Base-by-base conservation (phyloP, 1,140 invertebrate species). In the Argopecten irradians region DNA sequence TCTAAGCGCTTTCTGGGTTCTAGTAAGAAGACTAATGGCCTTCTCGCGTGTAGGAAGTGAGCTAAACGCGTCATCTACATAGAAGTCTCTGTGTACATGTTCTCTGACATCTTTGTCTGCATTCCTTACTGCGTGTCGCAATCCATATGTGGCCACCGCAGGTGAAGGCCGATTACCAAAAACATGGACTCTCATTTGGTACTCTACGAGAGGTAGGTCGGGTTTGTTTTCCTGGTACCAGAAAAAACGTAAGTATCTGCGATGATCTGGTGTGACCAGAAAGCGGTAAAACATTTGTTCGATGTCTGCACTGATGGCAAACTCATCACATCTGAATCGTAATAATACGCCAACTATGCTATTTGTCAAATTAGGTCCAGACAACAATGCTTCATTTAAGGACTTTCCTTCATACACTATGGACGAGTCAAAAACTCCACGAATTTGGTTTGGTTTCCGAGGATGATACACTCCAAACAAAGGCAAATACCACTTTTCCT, bases 291-390 rank as follows among this genome's bases (percentile, higher is more conserved):
- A 90, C 89, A 90, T 90, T 28, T 46, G 35, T 46, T 86, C 28
- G 22, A 89, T 46, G 55, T 89, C 88, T 32, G 33, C 85, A 19
- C 22, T 41, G 5, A 91, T 36, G 2, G 91, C 91, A 33, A 92
- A 85, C 28, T n/a, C 33, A 0, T 87, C 34, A n/a, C 55, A 16
- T 16, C 92, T 86, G 82, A 92, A 92, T 19, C 90, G 35, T 1
- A 91, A 32, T 0, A 92, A 85, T 0, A 92, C 86, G 1, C 83
- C 90, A 13, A 88, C 32, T 19, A 92, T 35, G 46, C 71, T 90
- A 82, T 41, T 92, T 91, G 96, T 95, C 0, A 96, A 46, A 86
- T 93, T 93, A 19, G 96, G 95, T 11, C 93, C 92, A 1, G 55
- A 16, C 8, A 90, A 32, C 22, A 93, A 43, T 9, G 71, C 41